Evolutionary conservation across 2,888 invertebrate species (phyloP).

Genomic region (Platycheirus albimanus): DNA sequence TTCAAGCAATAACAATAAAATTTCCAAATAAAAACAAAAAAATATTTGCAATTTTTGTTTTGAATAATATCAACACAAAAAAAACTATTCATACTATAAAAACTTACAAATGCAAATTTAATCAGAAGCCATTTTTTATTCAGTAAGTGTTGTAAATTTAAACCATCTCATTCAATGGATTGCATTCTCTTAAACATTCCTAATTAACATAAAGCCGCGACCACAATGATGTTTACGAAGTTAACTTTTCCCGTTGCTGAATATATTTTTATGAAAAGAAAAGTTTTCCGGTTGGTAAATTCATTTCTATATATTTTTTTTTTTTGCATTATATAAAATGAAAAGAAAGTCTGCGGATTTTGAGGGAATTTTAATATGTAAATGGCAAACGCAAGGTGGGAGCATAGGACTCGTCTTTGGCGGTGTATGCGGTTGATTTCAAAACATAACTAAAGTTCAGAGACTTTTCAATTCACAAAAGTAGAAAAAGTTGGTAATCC

Average conservation of each 20-base stretch:
- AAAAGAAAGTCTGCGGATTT: neutral
- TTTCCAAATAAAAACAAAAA: too few relatives aligned
- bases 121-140: conserved; percentile 5
- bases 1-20: too few relatives aligned
- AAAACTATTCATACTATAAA: conserved; percentile 15
- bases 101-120: conserved; percentile 20
- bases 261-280: conserved; percentile 23
- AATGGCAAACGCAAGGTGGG: neutral
- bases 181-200: conserved; percentile 25
- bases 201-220: conserved; percentile 35
- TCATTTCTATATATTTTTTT: conserved; percentile 5
- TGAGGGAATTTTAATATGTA: conserved; percentile 9
- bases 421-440: neutral
- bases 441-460: neutral
- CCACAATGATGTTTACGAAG: conserved; percentile 15
- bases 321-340: neutral
- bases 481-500: too few relatives aligned
- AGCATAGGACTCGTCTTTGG: neutral
- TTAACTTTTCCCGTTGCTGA: conserved; percentile 9
- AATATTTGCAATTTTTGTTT: too few relatives aligned
- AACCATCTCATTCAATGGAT: conserved; percentile 7
- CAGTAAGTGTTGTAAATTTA: conserved; percentile 11
- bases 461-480: too few relatives aligned
- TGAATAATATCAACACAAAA: conserved; percentile 1
- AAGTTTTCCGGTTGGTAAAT: conserved; percentile 13